phyloP scores from a whole-genome alignment of 2,888 invertebrate genomes.

The Beris chalybata region DNA sequence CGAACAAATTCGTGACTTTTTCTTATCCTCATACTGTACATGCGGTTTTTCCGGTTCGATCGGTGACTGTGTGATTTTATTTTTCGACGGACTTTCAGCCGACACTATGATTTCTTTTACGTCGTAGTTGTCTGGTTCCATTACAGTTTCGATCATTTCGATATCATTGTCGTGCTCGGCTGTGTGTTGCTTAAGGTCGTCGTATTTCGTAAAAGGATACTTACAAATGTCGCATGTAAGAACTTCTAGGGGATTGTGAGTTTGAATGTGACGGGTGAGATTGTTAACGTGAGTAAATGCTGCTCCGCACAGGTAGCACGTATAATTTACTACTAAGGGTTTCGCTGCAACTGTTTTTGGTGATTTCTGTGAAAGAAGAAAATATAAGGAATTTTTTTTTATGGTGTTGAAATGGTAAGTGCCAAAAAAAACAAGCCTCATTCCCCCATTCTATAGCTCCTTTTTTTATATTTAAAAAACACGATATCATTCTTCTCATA shows the following conservation, averaged over 20 bases:
- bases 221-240: slow-evolving; percentile 23
- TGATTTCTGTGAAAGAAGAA: slow-evolving; percentile 13
- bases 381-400: background rate
- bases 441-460: background rate
- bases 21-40: background rate
- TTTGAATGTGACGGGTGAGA: slow-evolving; percentile 35
- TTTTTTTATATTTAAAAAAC: too few relatives aligned
- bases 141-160: background rate
- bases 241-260: slow-evolving; percentile 15
- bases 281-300: slow-evolving; percentile 38
- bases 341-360: background rate
- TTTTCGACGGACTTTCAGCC: background rate
- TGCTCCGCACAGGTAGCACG: slow-evolving; percentile 39
- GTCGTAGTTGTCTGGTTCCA: background rate
- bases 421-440: background rate
- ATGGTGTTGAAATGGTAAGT: too few relatives aligned
- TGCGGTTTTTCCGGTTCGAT: background rate
- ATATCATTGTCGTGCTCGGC: slow-evolving; percentile 12
- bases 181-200: slow-evolving; percentile 6
- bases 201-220: slow-evolving; percentile 10
- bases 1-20: slow-evolving; percentile 5
- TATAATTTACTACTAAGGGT: slow-evolving; percentile 29
- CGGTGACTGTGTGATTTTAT: background rate
- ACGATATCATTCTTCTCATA: too few relatives aligned
- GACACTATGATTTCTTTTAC: background rate